Base-by-base conservation (phyloP, 2,888 invertebrate genomes). In the Campoplex nolae region DNA sequence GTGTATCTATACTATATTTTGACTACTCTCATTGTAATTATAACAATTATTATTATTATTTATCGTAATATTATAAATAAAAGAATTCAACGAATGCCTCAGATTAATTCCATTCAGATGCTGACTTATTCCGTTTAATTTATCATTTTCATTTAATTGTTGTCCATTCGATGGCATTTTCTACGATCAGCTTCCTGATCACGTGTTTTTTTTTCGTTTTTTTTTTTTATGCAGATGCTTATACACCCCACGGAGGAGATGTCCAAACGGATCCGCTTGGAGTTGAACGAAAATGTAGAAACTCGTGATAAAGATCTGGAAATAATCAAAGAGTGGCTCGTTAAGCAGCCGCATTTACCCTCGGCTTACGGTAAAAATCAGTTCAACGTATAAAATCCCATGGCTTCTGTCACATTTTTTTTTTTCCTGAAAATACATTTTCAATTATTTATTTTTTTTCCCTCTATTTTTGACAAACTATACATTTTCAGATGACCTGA, bases 221-320 rank as follows among this genome's bases (percentile, higher is more conserved):
- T 38, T 38, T 38, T 38, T 38, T 38, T 6, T 38, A 38, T 79
- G 18, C 83, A 94, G 95, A 96, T 96, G 94, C 94, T 97, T 90
- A 95, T 96, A 86, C 97, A 97, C 91, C 97, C 97, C 18, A 93
- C 96, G 3, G 96, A 96, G 32, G 97, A 97, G 91, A 95, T 97
- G 94, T 96, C 96, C 91, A 95, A 96, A 92, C 95, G 95, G 93
- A 97, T 97, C 90, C 95, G 97, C 79, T 95, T 96, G 88, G 97
- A 97, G 92, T 94, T 97, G 86, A 97, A 97, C 74, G 97, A 97
- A 92, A 95, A 96, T 88, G 94, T 95, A 0, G 93, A 93, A 45
- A 96, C 96, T 0, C 94, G 95, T 0, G 96, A 96, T 65, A 94
- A 95, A 3, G 96, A 96, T 88, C 91, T 96, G 42, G 95, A 95